Evolutionary conservation across 2,888 invertebrate species (phyloP), one percentile per base, ranked within the genome.

Genomic region (Papilio elwesi): DNA sequence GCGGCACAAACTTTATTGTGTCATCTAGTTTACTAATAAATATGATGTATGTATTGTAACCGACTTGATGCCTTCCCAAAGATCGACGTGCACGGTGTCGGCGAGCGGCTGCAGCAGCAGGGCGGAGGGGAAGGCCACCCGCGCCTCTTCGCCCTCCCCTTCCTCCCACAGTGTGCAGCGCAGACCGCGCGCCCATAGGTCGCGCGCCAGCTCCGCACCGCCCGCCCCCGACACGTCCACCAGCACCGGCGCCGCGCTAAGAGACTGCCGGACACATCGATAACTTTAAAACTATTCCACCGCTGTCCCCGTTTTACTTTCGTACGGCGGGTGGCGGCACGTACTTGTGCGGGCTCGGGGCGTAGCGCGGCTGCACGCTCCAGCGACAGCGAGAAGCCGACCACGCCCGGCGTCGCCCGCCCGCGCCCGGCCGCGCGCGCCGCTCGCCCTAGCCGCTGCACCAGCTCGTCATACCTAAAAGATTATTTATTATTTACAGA

Each of bases 381-480:
- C 74, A 98, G 87, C 0, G 97, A 97, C 82, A 98, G 95, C 6
- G 98, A 98, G 77, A 98, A 95, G 0, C 98, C 98, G 0, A 96
- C 97, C 0, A 97, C 97, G 26, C 83, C 84, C 8, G 87, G 75
- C 6, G 87, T 86, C 0, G 83, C 78, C 38, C 87, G 85, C 10
- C 86, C 82, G 36, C 90, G 90, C 36, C 88, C 90, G 68, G 87
- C 87, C 0, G 87, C 87, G 1, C 86, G 83, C 0, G 90, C 86
- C 7, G 93, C 90, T 76, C 94, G 95, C 90, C 96, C 95, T 81
- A 96, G 97, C 68, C 95, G 95, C 69, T 95, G 92, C 13, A 99
- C 95, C 92, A 98, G 94, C 11, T 95, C 95, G 87, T 99, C 98
- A 81, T 98, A 99, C 79, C 93, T 93, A 77, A 9, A 16, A 68